A percentile compares a stretch with the other conserved stretches of the same genome.
These are phyloP conservation scores for Sarcophaga caerulescens DNA, from an alignment of 2,888 invertebrate genomes.

Conservation along the genomic window DNA sequence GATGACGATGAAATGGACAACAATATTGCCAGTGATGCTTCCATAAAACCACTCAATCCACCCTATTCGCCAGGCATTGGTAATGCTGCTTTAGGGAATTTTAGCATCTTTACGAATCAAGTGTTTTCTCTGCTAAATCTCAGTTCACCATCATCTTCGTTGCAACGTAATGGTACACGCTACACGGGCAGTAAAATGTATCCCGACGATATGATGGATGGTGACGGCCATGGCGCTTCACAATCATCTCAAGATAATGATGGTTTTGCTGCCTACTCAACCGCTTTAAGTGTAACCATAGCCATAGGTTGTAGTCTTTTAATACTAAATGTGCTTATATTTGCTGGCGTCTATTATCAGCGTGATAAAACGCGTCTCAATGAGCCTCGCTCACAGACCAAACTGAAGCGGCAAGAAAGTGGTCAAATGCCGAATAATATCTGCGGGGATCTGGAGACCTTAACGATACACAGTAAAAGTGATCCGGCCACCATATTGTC, in stretches of 20 bases:
- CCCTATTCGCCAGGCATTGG: slow-evolving; percentile 77
- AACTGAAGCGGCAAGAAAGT: slow-evolving; percentile 90
- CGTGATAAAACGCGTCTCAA: slow-evolving; percentile 90
- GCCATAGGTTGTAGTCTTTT: slow-evolving; percentile 96
- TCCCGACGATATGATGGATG: slow-evolving; percentile 78
- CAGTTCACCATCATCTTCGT: slow-evolving; percentile 79
- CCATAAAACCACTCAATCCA: slow-evolving; percentile 82
- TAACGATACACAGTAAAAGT: slow-evolving; percentile 83
- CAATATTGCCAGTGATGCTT: slow-evolving; percentile 82
- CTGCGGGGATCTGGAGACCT: slow-evolving; percentile 89
- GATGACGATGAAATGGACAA: slow-evolving; percentile 83
- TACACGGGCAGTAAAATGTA: slow-evolving; percentile 76
- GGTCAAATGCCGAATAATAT: slow-evolving; percentile 94
- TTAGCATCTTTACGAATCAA: slow-evolving; percentile 81
- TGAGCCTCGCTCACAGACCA: slow-evolving; percentile 82
- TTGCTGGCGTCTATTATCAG: slow-evolving; percentile 97
- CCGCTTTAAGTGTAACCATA: slow-evolving; percentile 95
- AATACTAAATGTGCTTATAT: slow-evolving; percentile 95
- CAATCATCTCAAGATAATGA: slow-evolving; percentile 87
- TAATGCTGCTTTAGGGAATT: slow-evolving; percentile 77
- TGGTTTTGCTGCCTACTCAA: slow-evolving; percentile 94
- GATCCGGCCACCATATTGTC: slow-evolving; percentile 88
- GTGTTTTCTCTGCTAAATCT: slow-evolving; percentile 80
- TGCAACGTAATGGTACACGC: slow-evolving; percentile 77
- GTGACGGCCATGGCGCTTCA: slow-evolving; percentile 78